Percentiles rank a stretch among this genome's conserved stretches.
Evolutionary conservation across 2,113 vertebrate species (phyloP).

Genomic region (Chionodraco myersi): DNA sequence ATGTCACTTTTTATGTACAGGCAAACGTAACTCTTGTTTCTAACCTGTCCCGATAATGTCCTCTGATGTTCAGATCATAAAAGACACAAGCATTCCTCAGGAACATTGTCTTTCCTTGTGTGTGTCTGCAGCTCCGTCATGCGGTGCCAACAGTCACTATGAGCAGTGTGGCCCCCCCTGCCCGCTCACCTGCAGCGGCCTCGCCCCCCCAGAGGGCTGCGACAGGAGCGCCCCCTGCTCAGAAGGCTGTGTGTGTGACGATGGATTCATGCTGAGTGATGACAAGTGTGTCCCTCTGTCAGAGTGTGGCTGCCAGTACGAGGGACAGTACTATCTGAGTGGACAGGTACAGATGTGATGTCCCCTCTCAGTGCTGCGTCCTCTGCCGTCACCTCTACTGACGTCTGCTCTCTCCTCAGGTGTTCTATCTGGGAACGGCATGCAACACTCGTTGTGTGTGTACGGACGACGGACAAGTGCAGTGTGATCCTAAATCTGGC

Average conservation of each 20-base stretch:
- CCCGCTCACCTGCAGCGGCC: slow-evolving; percentile 37
- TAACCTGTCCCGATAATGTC: background rate
- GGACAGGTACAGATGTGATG: slow-evolving; percentile 20
- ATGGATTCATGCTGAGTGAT: slow-evolving; percentile 33
- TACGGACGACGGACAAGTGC: slow-evolving; percentile 1
- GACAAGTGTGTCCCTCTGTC: slow-evolving; percentile 42
- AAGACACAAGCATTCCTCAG: background rate
- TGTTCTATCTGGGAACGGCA: slow-evolving; percentile 24
- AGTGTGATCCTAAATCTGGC: slow-evolving; percentile 1
- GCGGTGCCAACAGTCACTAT: slow-evolving; percentile 42
- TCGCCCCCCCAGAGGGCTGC: background rate
- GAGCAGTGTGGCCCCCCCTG: slow-evolving; percentile 29
- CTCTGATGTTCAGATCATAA: background rate
- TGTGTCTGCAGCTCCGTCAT: slow-evolving; percentile 12
- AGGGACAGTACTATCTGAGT: slow-evolving; percentile 30
- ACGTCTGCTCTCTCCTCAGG: slow-evolving; percentile 8
- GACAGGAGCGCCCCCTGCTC: background rate
- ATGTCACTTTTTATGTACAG: background rate
- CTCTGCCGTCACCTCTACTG: background rate
- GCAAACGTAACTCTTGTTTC: background rate
- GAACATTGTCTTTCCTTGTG: background rate
- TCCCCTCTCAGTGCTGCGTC: background rate
- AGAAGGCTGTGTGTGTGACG: slow-evolving; percentile 48
- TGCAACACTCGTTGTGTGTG: slow-evolving; percentile 39
- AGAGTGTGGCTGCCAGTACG: slow-evolving; percentile 42